Percentiles rank a stretch among this genome's conserved stretches.
Conservation (phyloP, 1,140 invertebrate species). For the Zaprionus capensis region DNA sequence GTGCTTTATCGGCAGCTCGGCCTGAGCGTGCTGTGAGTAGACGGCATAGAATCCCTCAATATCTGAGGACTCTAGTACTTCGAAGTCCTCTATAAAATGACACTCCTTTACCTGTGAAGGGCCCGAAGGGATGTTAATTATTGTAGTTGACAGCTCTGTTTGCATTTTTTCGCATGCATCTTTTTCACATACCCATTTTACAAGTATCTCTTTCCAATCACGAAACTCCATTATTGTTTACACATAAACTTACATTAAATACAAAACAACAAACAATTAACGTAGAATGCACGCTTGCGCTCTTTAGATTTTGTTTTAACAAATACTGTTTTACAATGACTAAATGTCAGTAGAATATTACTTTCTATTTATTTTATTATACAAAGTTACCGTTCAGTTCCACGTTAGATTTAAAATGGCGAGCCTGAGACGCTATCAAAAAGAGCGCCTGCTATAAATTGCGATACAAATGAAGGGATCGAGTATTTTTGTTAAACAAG, state of each 20-base stretch:
- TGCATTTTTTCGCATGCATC: not conserved
- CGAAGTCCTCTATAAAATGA: conserved; percentile 42
- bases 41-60: conserved; percentile 66
- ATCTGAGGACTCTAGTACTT: conserved; percentile 61
- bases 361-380: not conserved
- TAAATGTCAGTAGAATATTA: not conserved
- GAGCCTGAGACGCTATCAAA: not conserved
- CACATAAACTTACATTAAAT: conserved; percentile 4
- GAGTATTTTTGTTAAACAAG: not conserved
- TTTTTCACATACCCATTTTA: conserved; percentile 72
- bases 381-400: not conserved
- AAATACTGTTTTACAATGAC: not conserved
- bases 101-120: conserved; percentile 52
- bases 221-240: conserved; percentile 57
- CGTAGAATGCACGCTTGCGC: not conserved
- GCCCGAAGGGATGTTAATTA: not conserved
- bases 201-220: conserved; percentile 66
- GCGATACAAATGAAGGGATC: not conserved
- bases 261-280: conserved; percentile 8
- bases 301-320: not conserved
- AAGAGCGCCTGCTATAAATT: conserved; percentile 1
- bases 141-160: not conserved
- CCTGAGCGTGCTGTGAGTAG: conserved; percentile 34
- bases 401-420: not conserved
- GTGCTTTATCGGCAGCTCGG: conserved; percentile 15